Conservation (phyloP, 1,140 invertebrate genomes). For the Acromyrmex echinatior region DNA sequence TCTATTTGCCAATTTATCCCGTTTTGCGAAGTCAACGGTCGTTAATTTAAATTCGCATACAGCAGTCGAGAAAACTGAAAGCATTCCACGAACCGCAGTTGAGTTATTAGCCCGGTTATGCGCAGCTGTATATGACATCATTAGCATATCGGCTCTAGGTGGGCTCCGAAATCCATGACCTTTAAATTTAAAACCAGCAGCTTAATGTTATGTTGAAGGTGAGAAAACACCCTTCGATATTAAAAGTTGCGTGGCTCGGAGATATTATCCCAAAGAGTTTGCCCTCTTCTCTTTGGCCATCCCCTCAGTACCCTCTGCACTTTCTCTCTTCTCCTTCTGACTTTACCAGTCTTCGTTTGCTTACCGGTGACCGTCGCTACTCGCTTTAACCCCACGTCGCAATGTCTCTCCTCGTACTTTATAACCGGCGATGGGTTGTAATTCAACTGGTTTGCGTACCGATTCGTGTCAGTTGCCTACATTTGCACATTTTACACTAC, state of each 20-base stretch:
- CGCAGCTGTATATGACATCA: conserved; percentile 77
- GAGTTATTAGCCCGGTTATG: conserved; percentile 59
- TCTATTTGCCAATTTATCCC: conserved; percentile 20
- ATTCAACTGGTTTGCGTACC: conserved; percentile 77
- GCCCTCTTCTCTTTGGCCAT: conserved; percentile 21
- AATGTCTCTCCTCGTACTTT: conserved; percentile 68
- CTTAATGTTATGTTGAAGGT: conserved; percentile 82
- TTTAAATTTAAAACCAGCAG: conserved; percentile 82
- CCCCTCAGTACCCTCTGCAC: conserved; percentile 4
- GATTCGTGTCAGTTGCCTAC: conserved; percentile 74
- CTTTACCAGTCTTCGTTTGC: not conserved
- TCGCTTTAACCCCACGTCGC: conserved; percentile 58
- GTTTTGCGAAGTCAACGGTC: not conserved
- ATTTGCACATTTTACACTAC: conserved; percentile 76
- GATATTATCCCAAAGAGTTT: conserved; percentile 78
- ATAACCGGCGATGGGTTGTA: conserved; percentile 71
- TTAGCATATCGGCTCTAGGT: conserved; percentile 84
- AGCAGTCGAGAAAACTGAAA: conserved; percentile 13
- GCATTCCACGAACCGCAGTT: conserved; percentile 39
- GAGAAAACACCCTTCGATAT: conserved; percentile 86
- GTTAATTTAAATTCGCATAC: conserved; percentile 43
- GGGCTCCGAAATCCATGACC: conserved; percentile 76
- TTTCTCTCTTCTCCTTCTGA: conserved; percentile 45
- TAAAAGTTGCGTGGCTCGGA: conserved; percentile 84
- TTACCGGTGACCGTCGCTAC: conserved; percentile 31